Evolutionary conservation across 2,113 vertebrate species (phyloP), one percentile per base, ranked within the genome.

Genomic region (Carassius auratus): DNA sequence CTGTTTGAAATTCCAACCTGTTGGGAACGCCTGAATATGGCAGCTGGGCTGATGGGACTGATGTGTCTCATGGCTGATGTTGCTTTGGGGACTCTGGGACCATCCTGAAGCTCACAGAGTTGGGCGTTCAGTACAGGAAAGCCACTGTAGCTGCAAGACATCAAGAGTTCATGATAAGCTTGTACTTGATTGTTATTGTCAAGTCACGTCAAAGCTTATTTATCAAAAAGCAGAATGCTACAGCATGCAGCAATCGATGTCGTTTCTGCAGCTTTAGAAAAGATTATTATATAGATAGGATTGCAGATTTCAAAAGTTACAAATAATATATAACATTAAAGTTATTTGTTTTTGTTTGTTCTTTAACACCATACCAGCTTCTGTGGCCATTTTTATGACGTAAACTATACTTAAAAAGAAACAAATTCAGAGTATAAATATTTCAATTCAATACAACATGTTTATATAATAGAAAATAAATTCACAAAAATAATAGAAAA

Each of bases 1-100:
- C 19, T 7, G 77, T 7, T 83, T 50, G 69, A 5, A 23, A 1
- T 8, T 64, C 87, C 89, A 89, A 99, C 98, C 98, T 99, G 98
- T 91, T 99, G 98, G 84, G 98, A 99, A 92, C 98, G 97, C 88
- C 97, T 96, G 90, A 98, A 99, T 94, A 99, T 97, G 19, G 97
- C 97, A 0, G 96, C 96, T 4, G 98, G 98, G 86, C 97, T 99
- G 89, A 95, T 95, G 8, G 97, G 97, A 93, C 95, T 97, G 93
- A 92, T 95, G 92, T 96, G 95, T 91, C 97, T 97, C 57, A 96
- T 93, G 83, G 95, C 92, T 61, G 96, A 86, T 83, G 94, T 95
- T 87, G 91, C 94, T 50, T 93, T 95, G 81, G 88, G 93, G 86
- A 93, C 90, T 90, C 90, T 94, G 12, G 95, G 90, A 88, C 94